These are phyloP conservation scores for Callimorpha dominula DNA, from an alignment of 2,888 invertebrate genomes.

Conservation along the genomic window DNA sequence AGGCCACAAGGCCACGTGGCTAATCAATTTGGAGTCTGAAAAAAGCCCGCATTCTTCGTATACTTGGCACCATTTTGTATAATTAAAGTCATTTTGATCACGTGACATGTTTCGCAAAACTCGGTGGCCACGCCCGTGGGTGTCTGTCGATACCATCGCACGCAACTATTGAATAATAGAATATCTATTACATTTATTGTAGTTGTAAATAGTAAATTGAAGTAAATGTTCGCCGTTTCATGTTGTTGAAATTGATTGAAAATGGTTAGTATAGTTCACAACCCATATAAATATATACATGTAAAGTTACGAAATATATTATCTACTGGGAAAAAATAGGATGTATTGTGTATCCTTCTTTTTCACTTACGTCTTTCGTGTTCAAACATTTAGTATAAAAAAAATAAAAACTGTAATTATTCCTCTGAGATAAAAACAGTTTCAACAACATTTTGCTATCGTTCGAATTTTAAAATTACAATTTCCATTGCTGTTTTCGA, in stretches of 20 bases:
- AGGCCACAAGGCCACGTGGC: neutral
- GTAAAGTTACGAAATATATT: neutral
- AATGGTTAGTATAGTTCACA: neutral
- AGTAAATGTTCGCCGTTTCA: constrained; percentile 5
- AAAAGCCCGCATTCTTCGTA: neutral
- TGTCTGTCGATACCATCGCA: constrained; percentile 15
- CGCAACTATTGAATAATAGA: constrained; percentile 43
- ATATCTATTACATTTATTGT: constrained; percentile 24
- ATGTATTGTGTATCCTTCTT: neutral
- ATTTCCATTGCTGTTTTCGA: constrained; percentile 3
- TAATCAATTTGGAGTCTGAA: neutral
- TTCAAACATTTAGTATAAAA: neutral
- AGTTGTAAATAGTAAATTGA: constrained; percentile 14
- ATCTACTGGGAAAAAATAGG: neutral
- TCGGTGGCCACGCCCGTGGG: constrained; percentile 26
- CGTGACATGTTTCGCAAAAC: constrained; percentile 27
- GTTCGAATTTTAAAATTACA: neutral
- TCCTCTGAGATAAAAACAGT: too few species aligned
- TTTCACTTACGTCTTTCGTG: neutral
- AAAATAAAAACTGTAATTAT: too few species aligned
- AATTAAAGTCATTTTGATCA: constrained; percentile 26
- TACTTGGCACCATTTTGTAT: constrained; percentile 15
- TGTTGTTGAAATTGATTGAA: constrained; percentile 4
- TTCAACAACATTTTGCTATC: neutral
- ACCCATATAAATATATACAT: neutral